Percentiles rank a stretch among this genome's conserved stretches.
phyloP scores from a whole-genome alignment of 2,888 invertebrate species.

The Dromius quadrimaculatus region DNA sequence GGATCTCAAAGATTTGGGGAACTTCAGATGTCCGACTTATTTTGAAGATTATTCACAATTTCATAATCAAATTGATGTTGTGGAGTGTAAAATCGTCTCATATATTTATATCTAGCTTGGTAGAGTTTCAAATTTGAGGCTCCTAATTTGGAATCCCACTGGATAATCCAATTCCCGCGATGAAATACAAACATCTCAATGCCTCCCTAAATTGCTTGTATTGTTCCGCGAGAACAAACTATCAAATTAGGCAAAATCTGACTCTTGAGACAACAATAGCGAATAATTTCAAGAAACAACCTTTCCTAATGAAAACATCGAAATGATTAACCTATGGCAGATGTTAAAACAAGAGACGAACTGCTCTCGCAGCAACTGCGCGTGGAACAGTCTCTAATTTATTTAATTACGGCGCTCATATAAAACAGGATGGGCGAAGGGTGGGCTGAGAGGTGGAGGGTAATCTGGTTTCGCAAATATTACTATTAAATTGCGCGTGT shows the following conservation, averaged over 20 bases:
- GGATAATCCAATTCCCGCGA: background rate
- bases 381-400: constrained; percentile 17
- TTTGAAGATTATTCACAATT: too few relatives aligned
- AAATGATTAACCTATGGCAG: constrained; percentile 44
- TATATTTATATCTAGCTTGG: too few relatives aligned
- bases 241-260: constrained; percentile 28
- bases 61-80: too few relatives aligned
- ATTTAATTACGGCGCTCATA: constrained; percentile 49
- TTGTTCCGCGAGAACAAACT: constrained; percentile 5
- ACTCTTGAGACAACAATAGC: constrained; percentile 22
- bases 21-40: too few relatives aligned
- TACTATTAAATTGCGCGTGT: constrained; percentile 56
- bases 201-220: background rate
- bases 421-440: constrained; percentile 31
- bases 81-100: too few relatives aligned
- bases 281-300: constrained; percentile 37
- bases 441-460: background rate
- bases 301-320: constrained; percentile 34
- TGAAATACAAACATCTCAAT: constrained; percentile 5
- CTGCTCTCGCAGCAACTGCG: background rate
- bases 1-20: too few relatives aligned
- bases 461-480: constrained; percentile 50
- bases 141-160: too few relatives aligned
- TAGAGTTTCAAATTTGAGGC: too few relatives aligned
- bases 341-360: constrained; percentile 25